phyloP scores from a whole-genome alignment of 2,888 invertebrate genomes.

The Pammene aurita region DNA sequence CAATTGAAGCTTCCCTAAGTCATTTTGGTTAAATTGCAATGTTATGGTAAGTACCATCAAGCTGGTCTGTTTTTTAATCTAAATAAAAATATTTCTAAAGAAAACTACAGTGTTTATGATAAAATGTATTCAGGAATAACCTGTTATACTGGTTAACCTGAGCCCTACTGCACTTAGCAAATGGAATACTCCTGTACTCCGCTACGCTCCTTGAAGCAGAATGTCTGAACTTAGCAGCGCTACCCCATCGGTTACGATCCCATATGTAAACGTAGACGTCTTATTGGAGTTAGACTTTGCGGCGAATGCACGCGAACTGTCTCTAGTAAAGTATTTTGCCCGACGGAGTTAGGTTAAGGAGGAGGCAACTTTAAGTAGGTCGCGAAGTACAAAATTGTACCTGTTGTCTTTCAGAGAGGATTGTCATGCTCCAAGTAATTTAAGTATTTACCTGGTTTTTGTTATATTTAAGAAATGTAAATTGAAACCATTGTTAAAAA shows the following conservation, averaged over 20 bases:
- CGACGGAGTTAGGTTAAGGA: neutral
- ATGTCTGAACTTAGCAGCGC: neutral
- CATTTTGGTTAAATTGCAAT: no score
- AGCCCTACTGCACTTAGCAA: neutral
- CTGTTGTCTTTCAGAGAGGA: neutral
- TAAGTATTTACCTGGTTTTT: no score
- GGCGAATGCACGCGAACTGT: constrained; percentile 1
- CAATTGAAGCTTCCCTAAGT: no score
- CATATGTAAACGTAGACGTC: constrained; percentile 11
- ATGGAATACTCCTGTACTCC: neutral
- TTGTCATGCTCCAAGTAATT: no score
- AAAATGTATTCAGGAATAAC: no score
- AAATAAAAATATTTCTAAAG: no score
- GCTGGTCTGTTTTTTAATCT: no score
- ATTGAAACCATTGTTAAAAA: no score
- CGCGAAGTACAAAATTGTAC: neutral
- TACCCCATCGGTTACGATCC: neutral
- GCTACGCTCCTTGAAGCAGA: neutral
- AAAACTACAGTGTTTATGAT: no score
- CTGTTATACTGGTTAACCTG: no score
- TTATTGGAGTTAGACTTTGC: constrained; percentile 21
- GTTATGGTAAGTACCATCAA: no score
- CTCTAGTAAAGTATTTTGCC: constrained; percentile 7
- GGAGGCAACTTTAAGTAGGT: neutral
- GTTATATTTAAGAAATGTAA: no score